phyloP scores from a whole-genome alignment of 64 coral and sea anemone species.

The Catalaphyllia jardinei region DNA sequence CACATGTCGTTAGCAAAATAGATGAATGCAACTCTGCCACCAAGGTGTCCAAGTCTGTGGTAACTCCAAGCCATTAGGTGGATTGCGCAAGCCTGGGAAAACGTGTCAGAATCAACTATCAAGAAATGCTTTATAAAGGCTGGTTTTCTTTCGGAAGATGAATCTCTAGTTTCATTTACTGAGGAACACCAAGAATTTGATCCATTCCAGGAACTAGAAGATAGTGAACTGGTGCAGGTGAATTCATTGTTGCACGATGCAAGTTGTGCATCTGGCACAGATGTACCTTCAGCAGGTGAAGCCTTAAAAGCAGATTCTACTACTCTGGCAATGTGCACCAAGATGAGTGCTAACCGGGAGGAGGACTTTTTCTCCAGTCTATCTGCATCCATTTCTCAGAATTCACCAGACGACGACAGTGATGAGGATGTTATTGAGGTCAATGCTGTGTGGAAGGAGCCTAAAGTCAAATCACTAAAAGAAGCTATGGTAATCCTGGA shows the following conservation, averaged over 20 bases:
- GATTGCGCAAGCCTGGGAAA: slow-evolving; percentile 9
- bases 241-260: not conserved
- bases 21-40: no score
- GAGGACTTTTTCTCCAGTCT: slow-evolving; percentile 46
- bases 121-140: slow-evolving; percentile 11
- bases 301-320: slow-evolving; percentile 12
- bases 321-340: not conserved
- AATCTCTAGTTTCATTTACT: not conserved
- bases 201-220: slow-evolving; percentile 12
- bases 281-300: no score
- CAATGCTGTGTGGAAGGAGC: not conserved
- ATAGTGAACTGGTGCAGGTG: not conserved
- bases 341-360: slow-evolving; percentile 2
- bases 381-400: slow-evolving; percentile 14
- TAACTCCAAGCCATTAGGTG: slow-evolving; percentile 16
- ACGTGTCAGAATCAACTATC: not conserved
- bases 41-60: not conserved
- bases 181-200: not conserved
- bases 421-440: slow-evolving; percentile 44
- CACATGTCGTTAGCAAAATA: slow-evolving; percentile 31
- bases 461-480: slow-evolving; percentile 37
- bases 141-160: not conserved
- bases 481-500: slow-evolving; percentile 42
- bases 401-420: slow-evolving; percentile 33
- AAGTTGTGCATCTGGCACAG: slow-evolving; percentile 2